Conservation (phyloP, 2,888 invertebrate species). For the Leptopilina syphax region DNA sequence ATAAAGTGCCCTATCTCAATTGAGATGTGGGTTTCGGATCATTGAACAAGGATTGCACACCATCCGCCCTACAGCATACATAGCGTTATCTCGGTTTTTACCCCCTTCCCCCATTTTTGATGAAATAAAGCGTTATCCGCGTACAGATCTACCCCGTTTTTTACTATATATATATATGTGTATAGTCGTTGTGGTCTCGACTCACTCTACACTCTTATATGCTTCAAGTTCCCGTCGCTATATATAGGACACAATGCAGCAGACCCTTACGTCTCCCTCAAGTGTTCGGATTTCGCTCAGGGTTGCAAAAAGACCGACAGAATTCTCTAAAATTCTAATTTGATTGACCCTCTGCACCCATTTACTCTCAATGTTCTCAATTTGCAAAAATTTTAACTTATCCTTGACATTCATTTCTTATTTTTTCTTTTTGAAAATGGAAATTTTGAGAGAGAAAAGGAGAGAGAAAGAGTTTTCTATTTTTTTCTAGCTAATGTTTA, state of each 20-base stretch:
- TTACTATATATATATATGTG: background rate
- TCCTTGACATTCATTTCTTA: no score
- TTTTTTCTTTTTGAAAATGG: no score
- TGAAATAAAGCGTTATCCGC: constrained; percentile 74
- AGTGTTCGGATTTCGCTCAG: constrained; percentile 56
- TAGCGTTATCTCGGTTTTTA: constrained; percentile 73
- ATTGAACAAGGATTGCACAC: constrained; percentile 52
- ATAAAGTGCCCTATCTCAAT: constrained; percentile 41
- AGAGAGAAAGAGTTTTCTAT: no score
- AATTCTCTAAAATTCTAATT: background rate
- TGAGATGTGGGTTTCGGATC: constrained; percentile 56
- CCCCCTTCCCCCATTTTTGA: constrained; percentile 69
- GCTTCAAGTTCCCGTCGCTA: constrained; percentile 61
- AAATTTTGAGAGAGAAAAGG: no score
- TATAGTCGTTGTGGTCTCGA: constrained; percentile 67
- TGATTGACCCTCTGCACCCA: background rate
- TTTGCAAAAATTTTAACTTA: background rate
- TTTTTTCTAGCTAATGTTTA: no score
- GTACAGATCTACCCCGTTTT: constrained; percentile 71
- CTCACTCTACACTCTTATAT: constrained; percentile 51
- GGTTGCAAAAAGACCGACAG: constrained; percentile 43
- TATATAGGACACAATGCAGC: constrained; percentile 61
- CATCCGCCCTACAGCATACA: constrained; percentile 16
- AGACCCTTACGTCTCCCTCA: constrained; percentile 66
- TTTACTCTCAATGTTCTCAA: background rate